A percentile compares a stretch with the other conserved stretches of the same genome.
phyloP scores from a whole-genome alignment of 2,113 vertebrate genomes.

The Zootoca vivipara region DNA sequence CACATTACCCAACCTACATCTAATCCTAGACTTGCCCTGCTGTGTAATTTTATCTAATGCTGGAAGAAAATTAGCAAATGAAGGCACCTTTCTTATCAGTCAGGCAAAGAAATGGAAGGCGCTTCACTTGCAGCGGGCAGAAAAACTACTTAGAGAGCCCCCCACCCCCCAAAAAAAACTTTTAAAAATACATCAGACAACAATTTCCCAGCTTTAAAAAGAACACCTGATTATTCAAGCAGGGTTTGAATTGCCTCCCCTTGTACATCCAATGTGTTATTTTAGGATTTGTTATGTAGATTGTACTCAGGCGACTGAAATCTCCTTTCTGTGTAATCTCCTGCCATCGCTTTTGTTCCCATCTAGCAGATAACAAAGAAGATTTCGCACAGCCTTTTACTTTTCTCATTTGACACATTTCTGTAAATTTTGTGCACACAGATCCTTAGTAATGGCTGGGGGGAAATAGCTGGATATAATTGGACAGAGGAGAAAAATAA shows the following conservation, averaged over 20 bases:
- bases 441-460: constrained; percentile 48
- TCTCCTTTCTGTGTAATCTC: constrained; percentile 55
- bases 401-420: constrained; percentile 47
- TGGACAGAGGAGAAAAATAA: constrained; percentile 29
- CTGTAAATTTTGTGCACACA: constrained; percentile 45
- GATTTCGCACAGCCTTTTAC: constrained; percentile 40
- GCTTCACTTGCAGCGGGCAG: constrained; percentile 44
- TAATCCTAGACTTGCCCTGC: constrained; percentile 1
- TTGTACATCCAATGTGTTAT: constrained; percentile 47
- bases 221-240: constrained; percentile 31
- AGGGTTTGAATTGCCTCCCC: constrained; percentile 28
- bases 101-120: constrained; percentile 34
- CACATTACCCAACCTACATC: constrained; percentile 5
- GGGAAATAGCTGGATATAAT: constrained; percentile 47
- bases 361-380: constrained; percentile 52
- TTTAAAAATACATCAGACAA: constrained; percentile 14
- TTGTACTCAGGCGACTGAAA: constrained; percentile 60
- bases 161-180: neutral
- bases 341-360: constrained; percentile 49
- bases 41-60: constrained; percentile 14
- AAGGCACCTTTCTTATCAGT: constrained; percentile 11
- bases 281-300: constrained; percentile 57
- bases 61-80: constrained; percentile 37
- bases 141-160: neutral
- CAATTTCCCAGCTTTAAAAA: constrained; percentile 44